Base-by-base conservation (phyloP, 2,113 vertebrate genomes). In the Hemibagrus wyckioides region DNA sequence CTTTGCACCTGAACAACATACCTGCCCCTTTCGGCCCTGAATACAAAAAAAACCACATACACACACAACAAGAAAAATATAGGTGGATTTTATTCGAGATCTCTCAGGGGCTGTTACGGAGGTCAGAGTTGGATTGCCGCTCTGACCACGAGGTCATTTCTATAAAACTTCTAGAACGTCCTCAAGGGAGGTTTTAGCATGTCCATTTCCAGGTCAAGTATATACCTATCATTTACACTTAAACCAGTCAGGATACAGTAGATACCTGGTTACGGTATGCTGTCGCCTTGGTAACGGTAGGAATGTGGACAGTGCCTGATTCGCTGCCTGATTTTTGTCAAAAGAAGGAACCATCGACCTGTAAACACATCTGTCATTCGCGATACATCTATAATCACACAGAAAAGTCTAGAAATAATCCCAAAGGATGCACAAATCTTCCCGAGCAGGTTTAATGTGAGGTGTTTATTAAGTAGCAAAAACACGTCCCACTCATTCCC, bases 1-100 rank as follows among this genome's bases (percentile, higher is more conserved):
- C 69, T 39, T 21, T 36, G 44, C 28, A n/a, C 59, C 73, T 63
- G 59, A 36, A 81, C 44, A 81, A 73, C 82, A 88, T 52, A 86
- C 54, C 87, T 87, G 88, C 36, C 86, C 30, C n/a, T n/a, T 85
- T 44, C 21, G 82, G 48, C 69, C 73, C 89, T 50, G 33, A 86
- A 86, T 73, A 44, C 69, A 3, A 28, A 69, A 61, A 73, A 88
- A 61, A 83, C n/a, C n/a, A 48, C 44, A 65, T 2, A 23, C 79
- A 65, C 57, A 19, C 11, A 87, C 17, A 85, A 39, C 77, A 65
- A 80, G n/a, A 85, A 21, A 81, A 2, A 59, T 39, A 65, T 10
- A 77, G 17, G 17, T 88, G 61, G 85, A 76, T 91, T 91, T 89
- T 80, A 91, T 86, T 89, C 85, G n/a, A 87, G 80, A 33, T 28